Evolutionary conservation across 1,140 invertebrate species (phyloP).

Genomic region (Drosophila orosa): DNA sequence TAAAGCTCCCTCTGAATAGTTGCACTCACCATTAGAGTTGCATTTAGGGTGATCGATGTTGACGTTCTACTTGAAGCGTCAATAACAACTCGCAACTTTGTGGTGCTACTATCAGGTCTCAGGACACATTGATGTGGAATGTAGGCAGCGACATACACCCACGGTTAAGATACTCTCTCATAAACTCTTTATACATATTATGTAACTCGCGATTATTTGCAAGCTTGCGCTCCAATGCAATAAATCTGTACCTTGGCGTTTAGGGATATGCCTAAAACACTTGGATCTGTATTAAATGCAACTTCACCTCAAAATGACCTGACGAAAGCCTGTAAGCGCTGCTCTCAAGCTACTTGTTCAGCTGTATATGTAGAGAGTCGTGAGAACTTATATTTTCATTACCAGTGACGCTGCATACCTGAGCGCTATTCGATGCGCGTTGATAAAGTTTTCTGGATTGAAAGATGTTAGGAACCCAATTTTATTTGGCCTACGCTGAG

Average conservation of each 20-base stretch:
- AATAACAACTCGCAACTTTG: too few relatives aligned
- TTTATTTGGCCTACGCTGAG: too few relatives aligned
- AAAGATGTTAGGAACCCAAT: too few relatives aligned
- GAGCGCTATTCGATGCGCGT: too few relatives aligned
- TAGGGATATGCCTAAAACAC: conserved; percentile 1
- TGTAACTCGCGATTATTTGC: background rate
- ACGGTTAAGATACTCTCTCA: background rate
- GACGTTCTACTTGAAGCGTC: too few relatives aligned
- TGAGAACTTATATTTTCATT: conserved; percentile 2
- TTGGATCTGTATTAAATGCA: conserved; percentile 19
- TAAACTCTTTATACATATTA: conserved; percentile 3
- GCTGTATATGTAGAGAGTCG: conserved; percentile 6
- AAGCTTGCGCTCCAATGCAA: conserved; percentile 3
- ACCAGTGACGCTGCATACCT: too few relatives aligned
- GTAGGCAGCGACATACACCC: background rate
- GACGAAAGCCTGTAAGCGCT: background rate
- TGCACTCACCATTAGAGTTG: too few relatives aligned
- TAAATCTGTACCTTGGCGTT: conserved; percentile 5
- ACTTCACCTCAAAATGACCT: conserved; percentile 8
- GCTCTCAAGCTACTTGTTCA: conserved; percentile 9
- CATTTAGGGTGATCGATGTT: too few relatives aligned
- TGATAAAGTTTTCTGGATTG: too few relatives aligned
- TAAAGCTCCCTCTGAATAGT: too few relatives aligned
- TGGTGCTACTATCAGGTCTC: too few relatives aligned
- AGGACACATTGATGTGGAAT: background rate